These are phyloP conservation scores for Sialia sialis DNA, from an alignment of 2,113 vertebrate species.

Conservation along the genomic window DNA sequence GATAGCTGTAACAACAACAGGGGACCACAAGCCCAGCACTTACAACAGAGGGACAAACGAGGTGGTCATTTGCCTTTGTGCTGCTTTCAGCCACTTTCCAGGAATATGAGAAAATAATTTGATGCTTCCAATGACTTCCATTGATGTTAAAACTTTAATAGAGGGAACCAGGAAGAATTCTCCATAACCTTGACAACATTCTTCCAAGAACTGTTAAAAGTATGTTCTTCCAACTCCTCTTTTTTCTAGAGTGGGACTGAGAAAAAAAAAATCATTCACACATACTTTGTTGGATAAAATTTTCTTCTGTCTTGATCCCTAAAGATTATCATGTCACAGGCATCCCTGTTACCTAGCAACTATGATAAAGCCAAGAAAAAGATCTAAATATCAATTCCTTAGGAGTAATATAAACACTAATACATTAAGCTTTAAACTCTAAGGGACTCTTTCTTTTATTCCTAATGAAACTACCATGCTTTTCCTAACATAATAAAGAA, in stretches of 20 bases:
- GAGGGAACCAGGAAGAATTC: neutral
- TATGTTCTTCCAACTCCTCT: neutral
- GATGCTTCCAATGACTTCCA: neutral
- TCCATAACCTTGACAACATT: neutral
- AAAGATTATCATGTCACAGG: conserved; percentile 28
- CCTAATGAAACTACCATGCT: neutral
- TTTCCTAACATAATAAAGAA: neutral
- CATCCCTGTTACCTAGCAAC: conserved; percentile 51
- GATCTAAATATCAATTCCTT: conserved; percentile 16
- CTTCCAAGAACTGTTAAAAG: neutral
- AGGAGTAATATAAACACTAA: neutral
- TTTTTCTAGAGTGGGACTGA: neutral
- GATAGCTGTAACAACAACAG: neutral
- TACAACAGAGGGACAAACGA: neutral
- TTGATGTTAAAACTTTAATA: neutral
- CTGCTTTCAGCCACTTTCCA: neutral
- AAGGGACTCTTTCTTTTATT: neutral
- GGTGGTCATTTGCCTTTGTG: neutral
- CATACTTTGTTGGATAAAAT: neutral
- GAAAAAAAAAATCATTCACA: neutral
- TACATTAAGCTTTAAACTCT: neutral
- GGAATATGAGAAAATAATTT: neutral
- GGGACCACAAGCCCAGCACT: neutral
- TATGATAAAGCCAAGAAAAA: neutral
- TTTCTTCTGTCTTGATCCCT: neutral